Percentiles rank a stretch among this genome's conserved stretches.
Conservation (phyloP, 92 coral and sea anemone species). For the Epizoanthus rinbou region DNA sequence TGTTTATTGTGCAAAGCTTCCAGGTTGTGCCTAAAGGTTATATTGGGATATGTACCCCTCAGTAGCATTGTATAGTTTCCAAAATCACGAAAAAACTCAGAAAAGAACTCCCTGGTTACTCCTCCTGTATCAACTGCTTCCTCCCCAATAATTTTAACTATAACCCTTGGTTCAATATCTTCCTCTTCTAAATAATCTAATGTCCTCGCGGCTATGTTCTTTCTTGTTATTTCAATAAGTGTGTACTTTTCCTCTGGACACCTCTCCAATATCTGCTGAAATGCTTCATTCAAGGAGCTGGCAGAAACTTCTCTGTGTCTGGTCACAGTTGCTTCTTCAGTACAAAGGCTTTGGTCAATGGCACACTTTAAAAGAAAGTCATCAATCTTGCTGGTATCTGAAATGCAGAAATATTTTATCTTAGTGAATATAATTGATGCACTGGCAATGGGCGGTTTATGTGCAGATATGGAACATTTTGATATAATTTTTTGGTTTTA, state of each 20-base stretch:
- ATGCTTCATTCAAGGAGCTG: conserved; percentile 47
- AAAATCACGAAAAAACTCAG: conserved; percentile 39
- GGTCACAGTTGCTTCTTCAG: neutral
- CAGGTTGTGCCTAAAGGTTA: conserved; percentile 42
- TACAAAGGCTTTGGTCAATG: conserved; percentile 45
- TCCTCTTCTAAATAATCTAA: conserved; percentile 48
- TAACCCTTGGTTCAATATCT: conserved; percentile 34
- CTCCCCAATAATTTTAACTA: conserved; percentile 55
- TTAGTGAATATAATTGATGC: too few species aligned
- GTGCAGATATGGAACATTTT: too few species aligned
- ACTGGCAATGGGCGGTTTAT: too few species aligned
- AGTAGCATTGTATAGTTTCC: conserved; percentile 22
- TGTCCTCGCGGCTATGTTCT: conserved; percentile 45
- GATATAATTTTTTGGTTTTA: too few species aligned
- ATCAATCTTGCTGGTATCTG: conserved; percentile 11
- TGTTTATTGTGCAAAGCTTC: conserved; percentile 21
- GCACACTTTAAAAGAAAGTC: conserved; percentile 47
- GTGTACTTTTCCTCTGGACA: conserved; percentile 52
- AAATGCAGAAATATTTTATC: too few species aligned
- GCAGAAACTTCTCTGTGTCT: conserved; percentile 12
- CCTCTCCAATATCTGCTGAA: conserved; percentile 38
- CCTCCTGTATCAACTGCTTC: conserved; percentile 53
- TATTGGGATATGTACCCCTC: conserved; percentile 43
- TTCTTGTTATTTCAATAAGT: conserved; percentile 56
- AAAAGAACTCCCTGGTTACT: conserved; percentile 52